Evolutionary conservation across 2,113 vertebrate genomes (phyloP), one percentile per base, ranked within the genome.

Genomic region (Tychaedon coryphoeus): DNA sequence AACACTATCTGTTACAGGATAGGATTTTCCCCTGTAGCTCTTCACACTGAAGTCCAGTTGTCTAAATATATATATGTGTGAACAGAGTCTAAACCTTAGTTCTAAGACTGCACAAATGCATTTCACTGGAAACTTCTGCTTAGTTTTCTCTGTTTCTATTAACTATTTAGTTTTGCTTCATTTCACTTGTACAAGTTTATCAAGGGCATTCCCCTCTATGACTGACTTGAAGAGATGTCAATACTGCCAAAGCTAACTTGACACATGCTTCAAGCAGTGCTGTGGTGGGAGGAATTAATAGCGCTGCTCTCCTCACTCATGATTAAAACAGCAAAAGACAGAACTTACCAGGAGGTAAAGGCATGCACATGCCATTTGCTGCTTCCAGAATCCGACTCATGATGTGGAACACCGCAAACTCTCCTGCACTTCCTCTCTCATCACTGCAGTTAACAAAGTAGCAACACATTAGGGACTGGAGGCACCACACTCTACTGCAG

Each of bases 371-470:
- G 64, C 97, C 97, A 75, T 91, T 97, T 31, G 98, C 98, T 84
- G 99, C 99, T 97, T 99, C 98, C 95, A 99, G 97, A 96, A 99
- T 99, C 53, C 98, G 98, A 94, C 98, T 98, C 99, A 99, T 99
- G 95, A 98, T 95, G 91, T 98, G 98, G 97, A 99, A 99, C 80
- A 98, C 98, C 0, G 97, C 97, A 95, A 98, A 98, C 89, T 99
- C 99, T 18, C 96, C 98, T 3, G 97, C 92, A 87, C 97, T 98
- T 75, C 98, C 98, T 86, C 38, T 97, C 88, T 98, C 96, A 9
- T 95, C 96, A 19, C 99, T 99, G 95, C 10, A 95, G 70, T 43
- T 88, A 85, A 95, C 18, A 93, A 82, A 91, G 29, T 0, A 67
- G 48, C 12, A 26, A 60, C 5, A 38, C 4, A 43, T 75, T 40